Evolutionary conservation across 2,113 vertebrate species (phyloP).

Genomic region (Agapornis roseicollis): DNA sequence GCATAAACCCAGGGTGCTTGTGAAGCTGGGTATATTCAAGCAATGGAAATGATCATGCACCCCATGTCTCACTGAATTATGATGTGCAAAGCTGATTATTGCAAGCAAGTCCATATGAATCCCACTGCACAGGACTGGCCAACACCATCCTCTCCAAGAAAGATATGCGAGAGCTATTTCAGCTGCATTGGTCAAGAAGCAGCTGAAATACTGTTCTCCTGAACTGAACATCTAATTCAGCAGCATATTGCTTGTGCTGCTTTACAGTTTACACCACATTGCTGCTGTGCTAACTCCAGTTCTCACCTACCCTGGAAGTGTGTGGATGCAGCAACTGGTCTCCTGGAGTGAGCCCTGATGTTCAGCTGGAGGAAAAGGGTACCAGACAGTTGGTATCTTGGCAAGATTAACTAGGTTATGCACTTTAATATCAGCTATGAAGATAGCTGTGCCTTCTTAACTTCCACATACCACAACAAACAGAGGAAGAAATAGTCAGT

Average conservation of each 20-base stretch:
- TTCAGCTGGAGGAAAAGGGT: neutral
- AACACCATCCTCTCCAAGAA: neutral
- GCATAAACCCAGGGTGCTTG: neutral
- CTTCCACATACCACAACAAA: neutral
- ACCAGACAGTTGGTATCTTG: neutral
- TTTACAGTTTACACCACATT: neutral
- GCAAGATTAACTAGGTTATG: conserved; percentile 5
- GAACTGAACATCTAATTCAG: neutral
- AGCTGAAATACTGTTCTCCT: neutral
- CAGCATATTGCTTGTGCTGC: neutral
- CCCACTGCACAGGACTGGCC: neutral
- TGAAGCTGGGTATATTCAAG: neutral
- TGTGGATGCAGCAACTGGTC: neutral
- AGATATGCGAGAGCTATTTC: neutral
- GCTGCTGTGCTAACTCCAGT: neutral
- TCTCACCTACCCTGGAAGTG: neutral
- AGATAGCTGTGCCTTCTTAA: neutral
- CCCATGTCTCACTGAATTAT: neutral
- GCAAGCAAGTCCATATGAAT: neutral
- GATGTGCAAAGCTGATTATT: neutral
- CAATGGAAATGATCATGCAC: neutral
- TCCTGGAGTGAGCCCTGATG: neutral
- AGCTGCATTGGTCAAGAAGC: neutral
- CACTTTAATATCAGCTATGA: neutral
- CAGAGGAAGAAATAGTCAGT: neutral